phyloP scores from a whole-genome alignment of 2,888 invertebrate genomes.

The Tachina fera region DNA sequence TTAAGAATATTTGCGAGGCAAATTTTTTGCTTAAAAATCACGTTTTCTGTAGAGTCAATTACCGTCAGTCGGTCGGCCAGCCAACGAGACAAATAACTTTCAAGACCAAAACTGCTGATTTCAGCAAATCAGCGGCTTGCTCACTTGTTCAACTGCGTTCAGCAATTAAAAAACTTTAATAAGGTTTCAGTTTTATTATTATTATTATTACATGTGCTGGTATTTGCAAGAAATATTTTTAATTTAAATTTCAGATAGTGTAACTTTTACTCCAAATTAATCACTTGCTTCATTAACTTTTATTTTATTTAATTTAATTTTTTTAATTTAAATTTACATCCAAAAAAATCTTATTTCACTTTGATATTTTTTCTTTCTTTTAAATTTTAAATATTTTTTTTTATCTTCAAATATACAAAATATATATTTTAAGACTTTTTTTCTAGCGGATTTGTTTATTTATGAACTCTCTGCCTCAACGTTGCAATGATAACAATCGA shows the following conservation, averaged over 20 bases:
- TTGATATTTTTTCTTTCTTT: slow-evolving; percentile 1
- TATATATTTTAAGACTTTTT: slow-evolving; percentile 3
- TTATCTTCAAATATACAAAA: neutral
- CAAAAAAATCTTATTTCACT: neutral
- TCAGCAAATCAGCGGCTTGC: slow-evolving; percentile 37
- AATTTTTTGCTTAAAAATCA: slow-evolving; percentile 56
- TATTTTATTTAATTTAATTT: neutral
- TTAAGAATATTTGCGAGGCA: neutral
- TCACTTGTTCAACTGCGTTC: slow-evolving; percentile 1
- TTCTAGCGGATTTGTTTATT: slow-evolving; percentile 29
- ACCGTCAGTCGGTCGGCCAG: slow-evolving; percentile 10
- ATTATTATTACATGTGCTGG: neutral
- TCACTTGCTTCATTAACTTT: slow-evolving; percentile 14
- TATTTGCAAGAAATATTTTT: slow-evolving; percentile 1
- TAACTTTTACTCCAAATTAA: slow-evolving; percentile 15
- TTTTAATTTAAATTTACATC: no score
- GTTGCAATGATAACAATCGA: slow-evolving; percentile 56
- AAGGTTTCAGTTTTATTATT: neutral
- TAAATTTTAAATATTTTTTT: slow-evolving; percentile 7
- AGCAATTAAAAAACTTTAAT: slow-evolving; percentile 21
- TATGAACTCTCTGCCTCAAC: slow-evolving; percentile 5
- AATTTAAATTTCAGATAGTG: neutral
- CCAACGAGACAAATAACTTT: slow-evolving; percentile 29
- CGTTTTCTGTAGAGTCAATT: slow-evolving; percentile 49
- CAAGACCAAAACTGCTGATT: slow-evolving; percentile 59